Conservation (phyloP, 2,113 vertebrate species). For the Lota lota region DNA sequence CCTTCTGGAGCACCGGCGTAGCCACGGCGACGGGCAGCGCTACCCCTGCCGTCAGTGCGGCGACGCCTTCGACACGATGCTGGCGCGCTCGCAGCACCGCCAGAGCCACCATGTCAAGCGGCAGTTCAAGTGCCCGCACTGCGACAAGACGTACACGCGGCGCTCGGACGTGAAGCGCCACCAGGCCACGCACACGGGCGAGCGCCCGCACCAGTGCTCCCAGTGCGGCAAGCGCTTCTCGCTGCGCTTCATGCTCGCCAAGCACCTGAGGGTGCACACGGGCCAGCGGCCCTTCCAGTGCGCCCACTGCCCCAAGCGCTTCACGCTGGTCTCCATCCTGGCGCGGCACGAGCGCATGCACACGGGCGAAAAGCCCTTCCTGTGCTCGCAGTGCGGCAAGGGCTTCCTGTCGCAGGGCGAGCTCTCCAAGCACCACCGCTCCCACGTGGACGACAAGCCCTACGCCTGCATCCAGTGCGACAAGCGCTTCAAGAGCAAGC, state of each 20-base stretch:
- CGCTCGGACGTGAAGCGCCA: constrained; percentile 71
- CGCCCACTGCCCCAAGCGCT: constrained; percentile 67
- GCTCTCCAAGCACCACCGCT: constrained; percentile 74
- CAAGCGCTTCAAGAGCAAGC: constrained; percentile 68
- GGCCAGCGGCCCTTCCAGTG: constrained; percentile 68
- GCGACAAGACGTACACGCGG: constrained; percentile 72
- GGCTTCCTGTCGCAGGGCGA: constrained; percentile 77
- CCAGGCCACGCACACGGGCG: constrained; percentile 62
- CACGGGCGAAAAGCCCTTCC: constrained; percentile 72
- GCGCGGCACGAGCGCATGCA: constrained; percentile 73
- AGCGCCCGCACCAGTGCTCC: constrained; percentile 65
- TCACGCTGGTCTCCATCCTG: constrained; percentile 66
- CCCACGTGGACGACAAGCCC: constrained; percentile 70
- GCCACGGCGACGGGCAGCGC: constrained; percentile 48
- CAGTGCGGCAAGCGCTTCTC: constrained; percentile 69
- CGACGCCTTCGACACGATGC: constrained; percentile 64
- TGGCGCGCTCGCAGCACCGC: constrained; percentile 63
- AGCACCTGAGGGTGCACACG: constrained; percentile 65
- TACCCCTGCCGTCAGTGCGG: constrained; percentile 68
- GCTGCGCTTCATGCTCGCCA: constrained; percentile 71
- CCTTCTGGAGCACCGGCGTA: constrained; percentile 61
- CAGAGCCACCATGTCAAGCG: constrained; percentile 57
- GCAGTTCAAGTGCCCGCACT: constrained; percentile 67
- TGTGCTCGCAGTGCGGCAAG: constrained; percentile 78
- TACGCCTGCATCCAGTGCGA: constrained; percentile 67